A percentile compares a stretch with the other conserved stretches of the same genome.
Conservation (phyloP, 2,113 vertebrate species). For the Gavia stellata region DNA sequence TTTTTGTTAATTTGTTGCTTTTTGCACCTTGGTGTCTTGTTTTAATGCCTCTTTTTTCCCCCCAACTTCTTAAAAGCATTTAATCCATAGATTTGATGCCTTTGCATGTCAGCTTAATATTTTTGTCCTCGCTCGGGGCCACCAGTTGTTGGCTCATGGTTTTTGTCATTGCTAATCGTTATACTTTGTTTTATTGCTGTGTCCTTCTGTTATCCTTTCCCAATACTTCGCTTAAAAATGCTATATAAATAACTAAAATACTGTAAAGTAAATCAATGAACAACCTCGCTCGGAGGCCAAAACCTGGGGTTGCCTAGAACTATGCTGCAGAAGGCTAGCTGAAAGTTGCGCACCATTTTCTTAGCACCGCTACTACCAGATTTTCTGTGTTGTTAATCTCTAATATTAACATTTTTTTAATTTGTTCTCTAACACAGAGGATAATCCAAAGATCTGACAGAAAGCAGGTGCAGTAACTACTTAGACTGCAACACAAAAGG, state of each 20-base stretch:
- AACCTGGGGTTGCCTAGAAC: background rate
- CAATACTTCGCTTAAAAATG: background rate
- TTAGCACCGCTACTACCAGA: background rate
- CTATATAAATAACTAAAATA: constrained; percentile 18
- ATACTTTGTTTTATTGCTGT: background rate
- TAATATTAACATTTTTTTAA: background rate
- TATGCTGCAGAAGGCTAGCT: background rate
- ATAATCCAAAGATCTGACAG: background rate
- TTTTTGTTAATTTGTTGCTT: background rate
- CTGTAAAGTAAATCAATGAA: background rate
- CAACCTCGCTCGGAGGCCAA: background rate
- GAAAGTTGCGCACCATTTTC: background rate
- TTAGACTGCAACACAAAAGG: background rate
- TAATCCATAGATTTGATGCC: background rate
- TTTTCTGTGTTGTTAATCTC: background rate
- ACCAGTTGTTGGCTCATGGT: background rate
- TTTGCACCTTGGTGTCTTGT: background rate
- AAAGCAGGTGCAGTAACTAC: background rate
- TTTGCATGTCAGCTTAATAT: background rate
- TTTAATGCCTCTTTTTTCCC: background rate
- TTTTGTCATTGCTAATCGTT: constrained; percentile 18
- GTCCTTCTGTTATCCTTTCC: constrained; percentile 27
- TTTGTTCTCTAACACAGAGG: background rate
- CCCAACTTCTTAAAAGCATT: background rate
- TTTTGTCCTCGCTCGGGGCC: background rate